Evolutionary conservation across 2,113 vertebrate genomes (phyloP), one percentile per base, ranked within the genome.

Genomic region (Carettochelys insculpta): DNA sequence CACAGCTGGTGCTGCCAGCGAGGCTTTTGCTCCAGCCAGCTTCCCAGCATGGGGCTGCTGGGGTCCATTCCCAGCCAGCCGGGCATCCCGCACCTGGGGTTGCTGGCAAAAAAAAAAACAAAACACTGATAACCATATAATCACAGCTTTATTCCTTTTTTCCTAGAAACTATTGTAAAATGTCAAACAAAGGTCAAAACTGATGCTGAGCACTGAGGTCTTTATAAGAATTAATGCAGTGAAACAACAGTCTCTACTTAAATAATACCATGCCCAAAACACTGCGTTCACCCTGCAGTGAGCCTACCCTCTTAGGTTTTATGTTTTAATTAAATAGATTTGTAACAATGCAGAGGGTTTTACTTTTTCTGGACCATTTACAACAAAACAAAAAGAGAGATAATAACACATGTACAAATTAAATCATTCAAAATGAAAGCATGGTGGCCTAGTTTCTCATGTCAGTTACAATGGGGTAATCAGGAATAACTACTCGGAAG

Each of bases 401-500:
- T 11, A 24, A 3, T 7, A n/a, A 61, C 65, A 47, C 24, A 47
- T 1, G 19, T 41, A 3, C 38, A 8, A 80, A 25, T 50, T 61
- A 43, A 14, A 71, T 54, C 43, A 8, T 0, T 5, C 45, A 68
- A 89, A 79, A 80, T 13, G 0, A 0, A 31, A 47, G 78, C 61
- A 56, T 17, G 25, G 4, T 2, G 43, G 41, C 43, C 51, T 54
- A 47, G 25, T 5, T 47, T 71, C 68, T 87, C 43, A 50, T 6
- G 29, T 25, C 56, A 7, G 5, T 20, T 0, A 1, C 19, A 9
- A 6, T 2, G 47, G 38, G 51, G 48, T 4, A 45, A 29, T 5
- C 73, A 11, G 27, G n/a, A 50, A 29, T 4, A 43, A 45, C 47
- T 0, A 0, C 20, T 2, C 3, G 1, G 2, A 8, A 43, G 45